These are phyloP conservation scores for Galaxea fascicularis DNA, from an alignment of 92 coral and sea anemone genomes.

Conservation along the genomic window DNA sequence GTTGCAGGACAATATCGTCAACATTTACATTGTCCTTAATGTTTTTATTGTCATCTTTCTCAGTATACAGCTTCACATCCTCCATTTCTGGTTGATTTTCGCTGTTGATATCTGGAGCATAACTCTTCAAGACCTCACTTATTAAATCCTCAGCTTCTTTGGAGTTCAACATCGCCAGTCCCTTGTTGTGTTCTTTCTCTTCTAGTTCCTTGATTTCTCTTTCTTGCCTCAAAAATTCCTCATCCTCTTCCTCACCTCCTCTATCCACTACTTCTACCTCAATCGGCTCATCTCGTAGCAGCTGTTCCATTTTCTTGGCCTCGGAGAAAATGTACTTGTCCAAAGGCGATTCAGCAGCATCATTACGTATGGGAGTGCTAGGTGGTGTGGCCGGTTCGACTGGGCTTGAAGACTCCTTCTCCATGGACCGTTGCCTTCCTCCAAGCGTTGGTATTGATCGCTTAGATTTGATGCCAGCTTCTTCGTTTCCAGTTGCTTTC, in stretches of 20 bases:
- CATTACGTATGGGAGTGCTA: constrained; percentile 46
- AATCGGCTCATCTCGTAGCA: constrained; percentile 80
- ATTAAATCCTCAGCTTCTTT: constrained; percentile 70
- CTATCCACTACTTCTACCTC: constrained; percentile 65
- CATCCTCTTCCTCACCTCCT: constrained; percentile 39
- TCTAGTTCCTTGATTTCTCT: constrained; percentile 13
- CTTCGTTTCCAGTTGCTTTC: constrained; percentile 33
- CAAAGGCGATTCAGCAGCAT: constrained; percentile 52
- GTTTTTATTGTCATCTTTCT: constrained; percentile 49
- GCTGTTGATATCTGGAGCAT: constrained; percentile 68
- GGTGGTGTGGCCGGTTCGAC: constrained; percentile 74
- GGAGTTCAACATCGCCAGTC: constrained; percentile 45
- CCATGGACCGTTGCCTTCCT: constrained; percentile 28
- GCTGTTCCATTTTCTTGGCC: constrained; percentile 84
- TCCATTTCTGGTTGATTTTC: constrained; percentile 35
- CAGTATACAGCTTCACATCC: not conserved
- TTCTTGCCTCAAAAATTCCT: constrained; percentile 34
- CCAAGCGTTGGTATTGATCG: constrained; percentile 23
- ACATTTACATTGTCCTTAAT: constrained; percentile 35
- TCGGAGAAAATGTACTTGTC: constrained; percentile 79
- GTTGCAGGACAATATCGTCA: constrained; percentile 39
- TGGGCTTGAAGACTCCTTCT: constrained; percentile 13
- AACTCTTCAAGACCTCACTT: constrained; percentile 76
- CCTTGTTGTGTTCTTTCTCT: constrained; percentile 35
- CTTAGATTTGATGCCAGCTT: constrained; percentile 1